Evolutionary conservation across 2,797 vertebrate genomes (phyloP).

Genomic region (Arnoldichthys spilopterus): DNA sequence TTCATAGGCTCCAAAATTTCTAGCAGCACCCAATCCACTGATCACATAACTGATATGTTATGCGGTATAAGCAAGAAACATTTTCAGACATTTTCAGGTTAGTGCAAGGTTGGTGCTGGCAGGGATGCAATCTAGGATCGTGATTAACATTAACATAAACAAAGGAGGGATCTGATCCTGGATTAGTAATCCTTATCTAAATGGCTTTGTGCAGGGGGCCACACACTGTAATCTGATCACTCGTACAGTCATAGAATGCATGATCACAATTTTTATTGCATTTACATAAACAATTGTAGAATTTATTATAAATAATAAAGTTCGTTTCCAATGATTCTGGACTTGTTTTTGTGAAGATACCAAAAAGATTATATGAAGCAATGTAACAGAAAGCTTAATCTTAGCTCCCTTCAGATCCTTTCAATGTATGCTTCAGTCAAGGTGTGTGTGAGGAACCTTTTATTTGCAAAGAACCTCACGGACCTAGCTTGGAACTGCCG

Average conservation of each 20-base stretch:
- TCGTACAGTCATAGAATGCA: background rate
- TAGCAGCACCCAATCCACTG: background rate
- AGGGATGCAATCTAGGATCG: background rate
- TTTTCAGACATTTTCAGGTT: background rate
- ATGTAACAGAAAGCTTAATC: background rate
- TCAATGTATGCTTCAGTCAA: background rate
- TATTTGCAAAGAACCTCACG: background rate
- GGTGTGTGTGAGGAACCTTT: background rate
- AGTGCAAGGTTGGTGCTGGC: background rate
- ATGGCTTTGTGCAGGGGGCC: background rate
- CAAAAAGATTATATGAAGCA: too few species aligned
- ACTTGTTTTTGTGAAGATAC: too few species aligned
- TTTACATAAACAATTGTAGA: too few species aligned
- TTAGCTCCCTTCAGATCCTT: background rate
- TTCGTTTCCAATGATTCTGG: too few species aligned
- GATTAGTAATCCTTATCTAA: constrained; percentile 13
- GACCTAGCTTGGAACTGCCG: too few species aligned
- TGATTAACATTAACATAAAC: background rate
- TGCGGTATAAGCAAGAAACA: background rate
- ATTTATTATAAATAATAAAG: too few species aligned
- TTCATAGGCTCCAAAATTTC: too few species aligned
- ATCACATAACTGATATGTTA: background rate
- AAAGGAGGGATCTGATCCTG: constrained; percentile 7
- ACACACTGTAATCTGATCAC: background rate
- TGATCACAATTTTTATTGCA: background rate